Percentiles rank a stretch among this genome's conserved stretches.
These are phyloP conservation scores for Vicugna pacos DNA, from an alignment of 2,113 vertebrate species.

Conservation along the genomic window DNA sequence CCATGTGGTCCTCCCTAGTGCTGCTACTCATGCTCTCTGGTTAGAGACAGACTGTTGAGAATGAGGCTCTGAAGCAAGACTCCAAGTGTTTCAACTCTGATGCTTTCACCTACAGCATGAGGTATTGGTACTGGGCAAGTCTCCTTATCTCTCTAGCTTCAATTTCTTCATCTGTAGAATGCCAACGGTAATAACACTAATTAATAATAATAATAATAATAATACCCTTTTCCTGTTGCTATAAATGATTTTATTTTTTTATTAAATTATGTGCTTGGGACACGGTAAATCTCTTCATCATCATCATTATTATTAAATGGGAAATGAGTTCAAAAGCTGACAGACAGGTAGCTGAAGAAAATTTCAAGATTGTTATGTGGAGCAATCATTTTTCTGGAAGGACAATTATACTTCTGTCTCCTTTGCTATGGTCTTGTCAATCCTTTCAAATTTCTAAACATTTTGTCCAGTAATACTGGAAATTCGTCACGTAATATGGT, in stretches of 20 bases:
- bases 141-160: neutral
- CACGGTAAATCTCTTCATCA: neutral
- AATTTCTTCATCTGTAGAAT: slow-evolving; percentile 20
- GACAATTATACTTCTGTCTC: neutral
- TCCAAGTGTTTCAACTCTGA: neutral
- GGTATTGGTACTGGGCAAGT: neutral
- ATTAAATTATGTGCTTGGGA: neutral
- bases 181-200: neutral
- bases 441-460: slow-evolving; percentile 18
- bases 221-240: neutral
- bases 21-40: neutral
- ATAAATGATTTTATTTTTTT: neutral
- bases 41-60: neutral
- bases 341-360: neutral
- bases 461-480: neutral
- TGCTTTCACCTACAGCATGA: neutral
- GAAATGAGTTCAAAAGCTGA: neutral
- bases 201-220: neutral
- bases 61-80: neutral
- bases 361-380: neutral
- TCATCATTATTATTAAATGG: neutral
- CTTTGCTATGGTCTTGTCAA: neutral
- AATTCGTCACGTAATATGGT: neutral
- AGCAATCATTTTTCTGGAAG: neutral
- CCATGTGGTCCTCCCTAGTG: neutral